phyloP scores from a whole-genome alignment of 2,797 vertebrate genomes.

The Malacoctenus gilli region DNA sequence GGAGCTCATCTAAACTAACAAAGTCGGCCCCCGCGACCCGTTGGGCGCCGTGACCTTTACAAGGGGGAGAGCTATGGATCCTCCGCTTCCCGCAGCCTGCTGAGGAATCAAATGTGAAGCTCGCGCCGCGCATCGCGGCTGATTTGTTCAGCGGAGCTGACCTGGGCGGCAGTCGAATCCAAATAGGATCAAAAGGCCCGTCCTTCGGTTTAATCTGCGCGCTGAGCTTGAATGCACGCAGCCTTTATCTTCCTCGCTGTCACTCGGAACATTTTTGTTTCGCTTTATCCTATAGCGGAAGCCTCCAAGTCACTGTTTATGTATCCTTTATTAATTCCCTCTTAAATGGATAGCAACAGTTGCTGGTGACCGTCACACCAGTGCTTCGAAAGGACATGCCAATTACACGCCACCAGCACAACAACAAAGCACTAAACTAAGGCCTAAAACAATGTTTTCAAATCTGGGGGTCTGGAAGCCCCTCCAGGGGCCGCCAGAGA shows the following conservation, averaged over 20 bases:
- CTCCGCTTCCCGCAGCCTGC: conserved; percentile 38
- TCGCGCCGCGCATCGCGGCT: conserved; percentile 29
- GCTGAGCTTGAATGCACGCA: conserved; percentile 4
- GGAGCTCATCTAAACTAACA: conserved; percentile 46
- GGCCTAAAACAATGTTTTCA: too few species aligned
- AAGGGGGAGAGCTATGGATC: conserved; percentile 47
- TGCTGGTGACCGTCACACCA: not conserved
- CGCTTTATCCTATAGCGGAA: too few species aligned
- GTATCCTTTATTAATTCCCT: not conserved
- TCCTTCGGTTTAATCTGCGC: conserved; percentile 24
- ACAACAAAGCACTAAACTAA: not conserved
- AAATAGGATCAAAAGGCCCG: conserved; percentile 47
- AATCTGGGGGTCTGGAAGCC: too few species aligned
- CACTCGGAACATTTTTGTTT: not conserved
- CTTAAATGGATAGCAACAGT: not conserved
- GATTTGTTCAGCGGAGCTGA: conserved; percentile 57
- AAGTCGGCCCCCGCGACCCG: conserved; percentile 41
- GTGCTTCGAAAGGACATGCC: not conserved
- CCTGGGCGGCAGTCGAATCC: conserved; percentile 50
- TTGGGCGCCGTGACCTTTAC: conserved; percentile 63
- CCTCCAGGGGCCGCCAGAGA: too few species aligned
- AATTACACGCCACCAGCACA: not conserved
- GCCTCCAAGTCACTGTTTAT: too few species aligned
- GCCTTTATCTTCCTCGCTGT: not conserved
- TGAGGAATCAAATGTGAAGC: conserved; percentile 49